These are phyloP conservation scores for Chrysaora quinquecirrha DNA, from an alignment of 30 jellyfish, hydroid and myxozoan genomes.

Conservation along the genomic window DNA sequence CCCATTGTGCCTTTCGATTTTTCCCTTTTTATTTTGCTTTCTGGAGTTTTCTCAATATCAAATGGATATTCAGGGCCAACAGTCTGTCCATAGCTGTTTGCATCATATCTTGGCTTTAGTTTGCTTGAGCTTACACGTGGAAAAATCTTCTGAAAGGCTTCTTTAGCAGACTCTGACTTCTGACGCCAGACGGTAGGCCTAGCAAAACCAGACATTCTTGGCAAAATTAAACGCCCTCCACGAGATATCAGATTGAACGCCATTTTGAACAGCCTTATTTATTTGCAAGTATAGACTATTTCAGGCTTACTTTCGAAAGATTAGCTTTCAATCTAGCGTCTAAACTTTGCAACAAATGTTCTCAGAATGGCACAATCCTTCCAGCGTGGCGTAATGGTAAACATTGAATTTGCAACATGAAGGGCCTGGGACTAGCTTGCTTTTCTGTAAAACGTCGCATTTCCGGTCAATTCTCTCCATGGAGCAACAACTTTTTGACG, in stretches of 20 bases:
- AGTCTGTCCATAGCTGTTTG: slow-evolving; percentile 85
- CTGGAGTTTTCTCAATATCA: slow-evolving; percentile 81
- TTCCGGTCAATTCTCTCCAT: too few relatives aligned
- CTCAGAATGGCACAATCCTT: too few relatives aligned
- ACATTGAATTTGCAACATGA: too few relatives aligned
- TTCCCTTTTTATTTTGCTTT: slow-evolving; percentile 69
- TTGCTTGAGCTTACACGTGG: slow-evolving; percentile 63
- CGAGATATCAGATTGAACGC: slow-evolving; percentile 35
- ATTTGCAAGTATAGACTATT: neutral
- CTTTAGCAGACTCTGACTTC: slow-evolving; percentile 72
- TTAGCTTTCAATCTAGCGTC: neutral
- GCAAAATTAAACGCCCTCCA: slow-evolving; percentile 19
- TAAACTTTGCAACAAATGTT: neutral
- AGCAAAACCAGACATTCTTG: slow-evolving; percentile 15
- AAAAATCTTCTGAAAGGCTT: slow-evolving; percentile 72
- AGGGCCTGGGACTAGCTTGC: too few relatives aligned
- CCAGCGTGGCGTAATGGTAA: too few relatives aligned
- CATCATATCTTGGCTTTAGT: slow-evolving; percentile 74
- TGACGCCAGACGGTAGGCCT: slow-evolving; percentile 35
- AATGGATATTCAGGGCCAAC: slow-evolving; percentile 87
- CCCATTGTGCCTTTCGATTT: slow-evolving; percentile 62
- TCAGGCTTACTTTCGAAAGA: neutral
- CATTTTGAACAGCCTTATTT: slow-evolving; percentile 1
- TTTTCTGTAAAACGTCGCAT: too few relatives aligned
- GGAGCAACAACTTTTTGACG: too few relatives aligned